Evolutionary conservation across 1,140 invertebrate species (phyloP).

Genomic region (Idris sp.): DNA sequence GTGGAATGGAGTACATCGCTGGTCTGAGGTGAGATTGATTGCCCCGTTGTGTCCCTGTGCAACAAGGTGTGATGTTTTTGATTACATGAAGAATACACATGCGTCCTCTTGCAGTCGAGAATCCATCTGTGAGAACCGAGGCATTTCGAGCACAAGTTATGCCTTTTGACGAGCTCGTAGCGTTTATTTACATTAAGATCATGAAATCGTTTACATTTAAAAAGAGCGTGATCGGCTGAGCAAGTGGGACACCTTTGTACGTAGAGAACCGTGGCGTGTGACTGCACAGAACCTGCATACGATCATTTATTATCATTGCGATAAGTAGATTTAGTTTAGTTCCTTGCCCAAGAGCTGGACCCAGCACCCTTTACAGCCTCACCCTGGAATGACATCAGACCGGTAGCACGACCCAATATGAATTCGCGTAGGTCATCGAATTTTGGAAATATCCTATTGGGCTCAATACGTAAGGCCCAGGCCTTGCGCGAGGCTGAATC

Average conservation of each 20-base stretch:
- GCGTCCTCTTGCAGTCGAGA: conserved; percentile 3
- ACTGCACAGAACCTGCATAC: conserved; percentile 2
- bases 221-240: conserved; percentile 1
- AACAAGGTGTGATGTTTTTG: conserved; percentile 5
- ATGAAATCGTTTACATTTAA: neutral
- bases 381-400: neutral
- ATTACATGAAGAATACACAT: neutral
- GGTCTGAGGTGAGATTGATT: neutral
- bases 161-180: conserved; percentile 11
- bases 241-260: conserved; percentile 2
- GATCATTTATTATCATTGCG: too few species aligned
- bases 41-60: neutral
- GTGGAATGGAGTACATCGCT: neutral
- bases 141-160: conserved; percentile 7
- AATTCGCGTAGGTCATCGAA: neutral
- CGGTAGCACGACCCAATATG: neutral
- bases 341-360: neutral
- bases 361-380: too few species aligned
- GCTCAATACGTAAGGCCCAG: too few species aligned
- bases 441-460: neutral
- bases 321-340: neutral
- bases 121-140: conserved; percentile 6
- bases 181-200: neutral
- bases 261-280: neutral
- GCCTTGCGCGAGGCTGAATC: too few species aligned